These are phyloP conservation scores for Lampropteryx suffumata DNA, from an alignment of 2,888 invertebrate genomes.

Conservation along the genomic window DNA sequence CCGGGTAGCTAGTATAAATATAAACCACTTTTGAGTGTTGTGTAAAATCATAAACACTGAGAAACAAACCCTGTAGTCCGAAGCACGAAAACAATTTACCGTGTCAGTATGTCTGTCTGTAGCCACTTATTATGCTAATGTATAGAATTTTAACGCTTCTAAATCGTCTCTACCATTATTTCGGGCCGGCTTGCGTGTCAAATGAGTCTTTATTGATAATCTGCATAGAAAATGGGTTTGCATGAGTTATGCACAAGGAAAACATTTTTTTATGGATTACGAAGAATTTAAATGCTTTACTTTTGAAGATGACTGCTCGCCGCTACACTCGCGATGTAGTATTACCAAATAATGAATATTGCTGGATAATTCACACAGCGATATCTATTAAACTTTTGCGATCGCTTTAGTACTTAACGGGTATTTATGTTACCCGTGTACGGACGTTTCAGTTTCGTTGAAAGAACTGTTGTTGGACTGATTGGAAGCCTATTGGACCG, in stretches of 20 bases:
- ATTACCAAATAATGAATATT: too few species aligned
- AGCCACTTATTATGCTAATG: slow-evolving; percentile 36
- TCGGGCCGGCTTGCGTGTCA: slow-evolving; percentile 24
- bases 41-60: neutral
- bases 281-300: neutral
- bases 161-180: slow-evolving; percentile 24
- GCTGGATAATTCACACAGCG: too few species aligned
- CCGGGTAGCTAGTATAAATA: too few species aligned
- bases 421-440: too few species aligned
- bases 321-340: too few species aligned
- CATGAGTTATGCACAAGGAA: slow-evolving; percentile 10
- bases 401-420: too few species aligned
- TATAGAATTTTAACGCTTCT: slow-evolving; percentile 31
- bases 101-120: slow-evolving; percentile 33
- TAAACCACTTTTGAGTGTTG: too few species aligned
- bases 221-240: slow-evolving; percentile 26
- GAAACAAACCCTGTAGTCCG: neutral
- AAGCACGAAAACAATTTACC: slow-evolving; percentile 30
- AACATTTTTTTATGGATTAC: neutral
- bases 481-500: too few species aligned
- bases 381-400: too few species aligned
- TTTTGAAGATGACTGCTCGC: too few species aligned
- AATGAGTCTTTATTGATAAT: slow-evolving; percentile 33
- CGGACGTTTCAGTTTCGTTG: too few species aligned
- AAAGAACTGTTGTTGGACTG: too few species aligned